Conservation (phyloP, 2,113 vertebrate genomes). For the Vidua macroura region DNA sequence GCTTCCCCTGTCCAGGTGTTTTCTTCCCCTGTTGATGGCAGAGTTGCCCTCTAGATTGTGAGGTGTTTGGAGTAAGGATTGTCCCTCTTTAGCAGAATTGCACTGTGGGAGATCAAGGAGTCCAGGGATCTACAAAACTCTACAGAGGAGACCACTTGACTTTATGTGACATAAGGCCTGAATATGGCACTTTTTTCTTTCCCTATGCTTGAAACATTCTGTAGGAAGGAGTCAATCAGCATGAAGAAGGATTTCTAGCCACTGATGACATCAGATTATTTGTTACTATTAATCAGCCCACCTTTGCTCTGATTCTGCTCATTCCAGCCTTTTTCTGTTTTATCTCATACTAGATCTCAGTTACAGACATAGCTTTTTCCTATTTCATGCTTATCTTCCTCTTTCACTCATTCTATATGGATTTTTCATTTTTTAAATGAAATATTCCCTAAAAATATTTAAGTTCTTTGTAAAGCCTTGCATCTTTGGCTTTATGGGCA, state of each 20-base stretch:
- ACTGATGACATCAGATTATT: not conserved
- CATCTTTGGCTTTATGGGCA: not conserved
- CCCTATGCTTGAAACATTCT: not conserved
- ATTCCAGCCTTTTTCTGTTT: not conserved
- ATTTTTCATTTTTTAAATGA: not conserved
- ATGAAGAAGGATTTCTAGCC: not conserved
- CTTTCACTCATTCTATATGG: not conserved
- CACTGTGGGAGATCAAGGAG: not conserved
- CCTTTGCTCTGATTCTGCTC: not conserved
- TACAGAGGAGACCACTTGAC: not conserved
- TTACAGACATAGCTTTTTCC: not conserved
- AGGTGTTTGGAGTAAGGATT: not conserved
- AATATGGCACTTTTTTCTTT: not conserved
- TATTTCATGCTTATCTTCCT: not conserved
- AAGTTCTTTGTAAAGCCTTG: not conserved
- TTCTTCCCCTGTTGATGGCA: not conserved
- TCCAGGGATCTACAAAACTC: not conserved
- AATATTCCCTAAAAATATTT: not conserved
- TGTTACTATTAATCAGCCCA: not conserved
- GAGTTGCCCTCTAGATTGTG: not conserved
- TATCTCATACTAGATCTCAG: not conserved
- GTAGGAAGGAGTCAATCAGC: not conserved
- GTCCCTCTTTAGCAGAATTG: not conserved
- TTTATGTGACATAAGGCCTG: not conserved
- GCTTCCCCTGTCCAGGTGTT: not conserved